Conservation (phyloP, 2,797 vertebrate species). For the Gymnodraco acuticeps region DNA sequence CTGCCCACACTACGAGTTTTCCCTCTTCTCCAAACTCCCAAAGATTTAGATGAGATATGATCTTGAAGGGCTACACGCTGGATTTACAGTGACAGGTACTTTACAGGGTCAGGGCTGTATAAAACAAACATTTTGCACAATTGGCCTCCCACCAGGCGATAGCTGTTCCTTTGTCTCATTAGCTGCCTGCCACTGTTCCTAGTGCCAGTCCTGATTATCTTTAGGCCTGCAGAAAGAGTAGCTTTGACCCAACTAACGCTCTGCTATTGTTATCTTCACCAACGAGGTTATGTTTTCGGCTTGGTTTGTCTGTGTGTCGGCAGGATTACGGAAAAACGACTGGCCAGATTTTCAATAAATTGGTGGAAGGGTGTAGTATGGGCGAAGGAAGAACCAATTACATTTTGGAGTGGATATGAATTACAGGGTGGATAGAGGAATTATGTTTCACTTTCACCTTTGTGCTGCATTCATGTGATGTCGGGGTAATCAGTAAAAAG, state of each 20-base stretch:
- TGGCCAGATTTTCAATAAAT: too few species aligned
- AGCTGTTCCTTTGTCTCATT: conserved; percentile 76
- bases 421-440: too few species aligned
- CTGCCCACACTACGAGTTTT: conserved; percentile 6
- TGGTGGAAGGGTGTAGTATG: too few species aligned
- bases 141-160: conserved; percentile 70
- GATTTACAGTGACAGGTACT: conserved; percentile 72
- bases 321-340: too few species aligned
- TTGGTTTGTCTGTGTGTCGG: too few species aligned
- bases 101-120: conserved; percentile 60
- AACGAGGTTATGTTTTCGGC: too few species aligned
- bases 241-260: conserved; percentile 49
- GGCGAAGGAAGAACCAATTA: too few species aligned
- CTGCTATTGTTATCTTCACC: conserved; percentile 33
- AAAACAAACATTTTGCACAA: conserved; percentile 78
- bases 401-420: too few species aligned
- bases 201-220: conserved; percentile 78
- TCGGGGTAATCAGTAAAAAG: too few species aligned
- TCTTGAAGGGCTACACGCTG: conserved; percentile 55
- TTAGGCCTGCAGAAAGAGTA: conserved; percentile 54
- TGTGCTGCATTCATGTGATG: too few species aligned
- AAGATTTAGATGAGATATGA: conserved; percentile 65
- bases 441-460: too few species aligned
- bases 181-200: conserved; percentile 73
- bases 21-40: conserved; percentile 29